Percentiles rank a stretch among this genome's conserved stretches.
phyloP scores from a whole-genome alignment of 2,888 invertebrate species.

The Torymus texanus region DNA sequence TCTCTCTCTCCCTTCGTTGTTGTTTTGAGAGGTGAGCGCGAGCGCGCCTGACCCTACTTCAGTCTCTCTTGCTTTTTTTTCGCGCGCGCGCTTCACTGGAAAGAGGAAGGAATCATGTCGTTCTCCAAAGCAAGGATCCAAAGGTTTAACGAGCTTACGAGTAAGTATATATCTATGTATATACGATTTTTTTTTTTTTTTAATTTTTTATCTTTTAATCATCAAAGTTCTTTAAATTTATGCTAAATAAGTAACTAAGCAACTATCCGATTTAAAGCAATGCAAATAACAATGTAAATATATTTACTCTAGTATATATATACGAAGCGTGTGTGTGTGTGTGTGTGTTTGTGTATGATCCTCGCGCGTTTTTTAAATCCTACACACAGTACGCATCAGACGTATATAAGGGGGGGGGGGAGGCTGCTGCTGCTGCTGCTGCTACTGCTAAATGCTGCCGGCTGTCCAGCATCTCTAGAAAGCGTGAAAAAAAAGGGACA shows the following conservation, averaged over 20 bases:
- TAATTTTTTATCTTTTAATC: too few relatives aligned
- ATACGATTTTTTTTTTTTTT: neutral
- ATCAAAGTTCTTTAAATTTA: neutral
- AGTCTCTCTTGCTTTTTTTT: too few relatives aligned
- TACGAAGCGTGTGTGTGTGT: neutral
- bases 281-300: too few relatives aligned
- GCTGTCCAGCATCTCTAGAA: neutral
- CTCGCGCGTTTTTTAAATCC: conserved; percentile 28
- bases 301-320: neutral
- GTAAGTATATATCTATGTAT: conserved; percentile 72
- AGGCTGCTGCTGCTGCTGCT: neutral
- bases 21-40: too few relatives aligned
- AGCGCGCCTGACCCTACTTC: too few relatives aligned
- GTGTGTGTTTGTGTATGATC: neutral
- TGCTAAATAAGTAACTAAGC: too few relatives aligned
- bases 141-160: conserved; percentile 77
- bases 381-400: too few relatives aligned
- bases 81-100: neutral
- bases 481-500: conserved; percentile 7
- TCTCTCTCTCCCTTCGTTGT: too few relatives aligned
- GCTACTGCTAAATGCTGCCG: neutral
- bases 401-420: conserved; percentile 11
- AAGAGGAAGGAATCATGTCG: conserved; percentile 72
- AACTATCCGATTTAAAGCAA: too few relatives aligned
- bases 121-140: conserved; percentile 79